phyloP scores from a whole-genome alignment of 2,797 vertebrate genomes.

The Hypotaenidia okinawae region DNA sequence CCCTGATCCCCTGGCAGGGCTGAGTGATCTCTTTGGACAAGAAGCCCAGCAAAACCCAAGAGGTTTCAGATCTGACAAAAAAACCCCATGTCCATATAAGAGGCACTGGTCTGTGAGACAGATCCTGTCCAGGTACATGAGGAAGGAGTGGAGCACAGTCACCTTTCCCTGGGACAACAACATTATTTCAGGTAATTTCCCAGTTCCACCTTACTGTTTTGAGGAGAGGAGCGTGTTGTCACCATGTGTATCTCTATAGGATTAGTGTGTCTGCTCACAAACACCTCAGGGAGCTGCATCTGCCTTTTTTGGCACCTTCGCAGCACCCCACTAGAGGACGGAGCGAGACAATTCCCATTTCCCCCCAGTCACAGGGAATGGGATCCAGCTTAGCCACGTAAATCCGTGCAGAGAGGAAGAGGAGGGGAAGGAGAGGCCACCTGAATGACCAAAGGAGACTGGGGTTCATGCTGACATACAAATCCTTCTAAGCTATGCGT shows the following conservation, averaged over 20 bases:
- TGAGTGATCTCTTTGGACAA: not conserved
- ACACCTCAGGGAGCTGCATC: not conserved
- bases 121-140: not conserved
- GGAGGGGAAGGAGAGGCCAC: not conserved
- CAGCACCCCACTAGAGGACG: not conserved
- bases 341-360: not conserved
- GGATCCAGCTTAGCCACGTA: not conserved
- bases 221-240: not conserved
- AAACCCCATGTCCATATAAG: accelerated
- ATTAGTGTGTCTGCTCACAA: not conserved
- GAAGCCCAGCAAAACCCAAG: not conserved
- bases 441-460: not conserved
- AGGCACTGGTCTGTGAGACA: not conserved
- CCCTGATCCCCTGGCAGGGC: not conserved
- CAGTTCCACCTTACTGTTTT: not conserved
- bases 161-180: not conserved
- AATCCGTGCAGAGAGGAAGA: not conserved
- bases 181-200: not conserved
- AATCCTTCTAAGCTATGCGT: not conserved
- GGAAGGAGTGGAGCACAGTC: not conserved
- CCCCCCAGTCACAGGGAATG: not conserved
- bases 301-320: not conserved
- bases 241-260: accelerated
- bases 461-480: not conserved
- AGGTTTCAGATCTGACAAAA: not conserved